A percentile compares a stretch with the other conserved stretches of the same genome.
Evolutionary conservation across 2,113 vertebrate species (phyloP).

Genomic region (Dipodomys ordii): DNA sequence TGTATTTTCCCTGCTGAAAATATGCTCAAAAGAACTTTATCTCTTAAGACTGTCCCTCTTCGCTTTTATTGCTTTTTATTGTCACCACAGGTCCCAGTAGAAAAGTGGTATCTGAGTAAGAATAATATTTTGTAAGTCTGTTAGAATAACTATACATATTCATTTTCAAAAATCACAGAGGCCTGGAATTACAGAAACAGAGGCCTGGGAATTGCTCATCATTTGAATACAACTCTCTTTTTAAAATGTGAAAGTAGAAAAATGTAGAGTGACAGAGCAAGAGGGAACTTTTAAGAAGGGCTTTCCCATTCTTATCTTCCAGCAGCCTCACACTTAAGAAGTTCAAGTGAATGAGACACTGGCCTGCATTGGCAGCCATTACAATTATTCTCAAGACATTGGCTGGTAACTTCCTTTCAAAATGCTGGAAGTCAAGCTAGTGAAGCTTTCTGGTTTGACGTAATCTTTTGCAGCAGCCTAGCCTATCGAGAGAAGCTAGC

Average conservation of each 20-base stretch:
- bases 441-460: conserved; percentile 43
- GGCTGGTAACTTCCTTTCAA: not conserved
- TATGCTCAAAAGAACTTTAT: conserved; percentile 59
- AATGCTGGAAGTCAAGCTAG: not conserved
- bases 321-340: not conserved
- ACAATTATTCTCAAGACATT: conserved; percentile 59
- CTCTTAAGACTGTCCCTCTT: conserved; percentile 7
- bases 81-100: not conserved
- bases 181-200: conserved; percentile 36
- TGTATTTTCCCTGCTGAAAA: conserved; percentile 63
- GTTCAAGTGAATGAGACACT: conserved; percentile 51
- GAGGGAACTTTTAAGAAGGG: not conserved
- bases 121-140: conserved; percentile 52
- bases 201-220: not conserved
- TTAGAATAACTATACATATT: not conserved
- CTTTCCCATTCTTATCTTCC: conserved; percentile 33
- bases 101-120: conserved; percentile 5
- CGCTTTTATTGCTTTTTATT: conserved; percentile 43
- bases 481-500: not conserved
- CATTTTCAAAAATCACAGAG: conserved; percentile 40
- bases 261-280: conserved; percentile 49
- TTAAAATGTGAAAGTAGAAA: not conserved
- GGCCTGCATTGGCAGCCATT: conserved; percentile 34
- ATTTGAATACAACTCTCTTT: conserved; percentile 62
- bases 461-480: conserved; percentile 35